Base-by-base conservation (phyloP, 2,113 vertebrate genomes). In the Labeo catla region DNA sequence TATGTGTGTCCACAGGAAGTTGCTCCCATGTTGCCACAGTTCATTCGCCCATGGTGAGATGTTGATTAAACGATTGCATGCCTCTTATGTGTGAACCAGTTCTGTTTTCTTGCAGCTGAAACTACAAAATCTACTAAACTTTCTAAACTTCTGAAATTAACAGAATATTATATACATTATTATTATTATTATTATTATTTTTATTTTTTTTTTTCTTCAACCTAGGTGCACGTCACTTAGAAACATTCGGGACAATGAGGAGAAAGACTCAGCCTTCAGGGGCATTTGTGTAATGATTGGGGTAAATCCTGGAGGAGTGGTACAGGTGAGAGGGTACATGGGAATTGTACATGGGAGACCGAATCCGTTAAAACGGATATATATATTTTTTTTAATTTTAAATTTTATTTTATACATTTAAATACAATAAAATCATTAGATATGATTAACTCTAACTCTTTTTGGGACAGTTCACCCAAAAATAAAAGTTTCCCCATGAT, bases 211-310 rank as follows among this genome's bases (percentile, higher is more conserved):
- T 39, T 45, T 45, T n/a, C 9, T 16, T 16, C 28, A 21, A 34
- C 2, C 0, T 65, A 96, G 97, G 97, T 98, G 97, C 86, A 98
- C 97, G 0, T 99, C 97, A 10, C 94, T 98, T 59, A 93, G 97
- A 52, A 98, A 99, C 91, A 98, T 99, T 91, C 92, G 97, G 49
- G 97, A 99, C 93, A 99, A 99, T 0, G 97, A 98, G 80, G 97
- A 99, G 93, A 99, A 99, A 89, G 97, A 98, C 88, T 98, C 97
- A 0, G 97, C 97, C 21, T 98, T 98, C 93, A 95, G 97, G 0
- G 97, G 97, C 74, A 98, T 98, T 91, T 98, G 97, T 81, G 96
- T 98, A 93, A 99, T 98, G 97, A 98, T 98, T 3, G 97, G 97
- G 0, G 97, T 97, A 81, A 99, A 98, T 89, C 97, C 97, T 0